A percentile compares a stretch with the other conserved stretches of the same genome.
Evolutionary conservation across 2,888 invertebrate genomes (phyloP).

Genomic region (Nephrocerus scutellatus): DNA sequence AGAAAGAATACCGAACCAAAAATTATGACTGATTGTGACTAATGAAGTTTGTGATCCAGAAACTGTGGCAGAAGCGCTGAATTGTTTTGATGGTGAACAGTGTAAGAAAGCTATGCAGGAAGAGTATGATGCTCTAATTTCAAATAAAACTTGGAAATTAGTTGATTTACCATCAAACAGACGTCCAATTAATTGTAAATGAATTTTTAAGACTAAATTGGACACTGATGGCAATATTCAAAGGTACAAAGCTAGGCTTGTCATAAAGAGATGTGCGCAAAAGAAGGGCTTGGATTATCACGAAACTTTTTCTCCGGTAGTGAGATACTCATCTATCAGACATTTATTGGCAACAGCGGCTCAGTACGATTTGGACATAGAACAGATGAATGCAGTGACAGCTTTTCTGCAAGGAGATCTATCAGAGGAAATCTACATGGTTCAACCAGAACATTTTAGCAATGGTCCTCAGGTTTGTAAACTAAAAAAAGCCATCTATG

Average conservation of each 20-base stretch:
- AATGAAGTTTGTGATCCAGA: too few relatives aligned
- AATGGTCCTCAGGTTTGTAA: conserved; percentile 11
- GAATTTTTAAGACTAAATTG: conserved; percentile 25
- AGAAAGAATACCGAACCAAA: too few relatives aligned
- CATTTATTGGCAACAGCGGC: conserved; percentile 14
- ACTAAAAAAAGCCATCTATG: conserved; percentile 19
- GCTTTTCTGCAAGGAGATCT: conserved; percentile 18
- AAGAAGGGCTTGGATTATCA: conserved; percentile 20
- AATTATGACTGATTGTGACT: too few relatives aligned
- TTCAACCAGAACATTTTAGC: conserved; percentile 15
- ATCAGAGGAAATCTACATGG: conserved; percentile 9
- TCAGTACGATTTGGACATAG: conserved; percentile 6
- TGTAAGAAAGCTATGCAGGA: too few relatives aligned
- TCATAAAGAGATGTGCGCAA: conserved; percentile 28
- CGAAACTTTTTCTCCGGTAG: conserved; percentile 23
- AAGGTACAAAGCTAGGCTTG: conserved; percentile 23
- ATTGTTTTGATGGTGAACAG: too few relatives aligned
- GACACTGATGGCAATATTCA: conserved; percentile 21
- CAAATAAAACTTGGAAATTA: conserved; percentile 24
- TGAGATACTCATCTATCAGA: conserved; percentile 19
- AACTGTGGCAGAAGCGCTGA: too few relatives aligned
- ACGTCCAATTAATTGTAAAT: conserved; percentile 25
- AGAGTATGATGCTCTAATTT: conserved; percentile 22
- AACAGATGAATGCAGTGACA: conserved; percentile 15
- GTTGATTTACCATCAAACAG: conserved; percentile 17